Conservation (phyloP, 92 coral and sea anemone species). For the Isaurus tuberculatus region DNA sequence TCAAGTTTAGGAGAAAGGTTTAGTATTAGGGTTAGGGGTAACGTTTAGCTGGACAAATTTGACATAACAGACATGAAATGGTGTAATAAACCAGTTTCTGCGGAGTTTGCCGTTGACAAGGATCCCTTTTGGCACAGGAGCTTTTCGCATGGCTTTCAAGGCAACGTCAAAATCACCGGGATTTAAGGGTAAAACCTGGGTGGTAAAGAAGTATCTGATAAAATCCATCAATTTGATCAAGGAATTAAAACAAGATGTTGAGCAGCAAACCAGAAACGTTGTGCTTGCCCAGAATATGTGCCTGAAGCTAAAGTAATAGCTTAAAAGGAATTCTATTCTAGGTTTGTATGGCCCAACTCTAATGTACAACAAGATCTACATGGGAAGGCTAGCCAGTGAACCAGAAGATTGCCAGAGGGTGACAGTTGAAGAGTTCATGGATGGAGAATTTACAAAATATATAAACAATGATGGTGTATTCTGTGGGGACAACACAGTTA, state of each 20-base stretch:
- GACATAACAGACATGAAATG: conserved; percentile 21
- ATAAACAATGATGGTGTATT: conserved; percentile 26
- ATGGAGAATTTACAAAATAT: conserved; percentile 17
- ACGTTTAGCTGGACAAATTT: conserved; percentile 32
- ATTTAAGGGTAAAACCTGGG: conserved; percentile 36
- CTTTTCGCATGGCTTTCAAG: conserved; percentile 43
- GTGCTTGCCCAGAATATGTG: conserved; percentile 40
- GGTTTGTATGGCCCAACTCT: conserved; percentile 13
- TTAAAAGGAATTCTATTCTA: conserved; percentile 8
- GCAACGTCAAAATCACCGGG: conserved; percentile 18
- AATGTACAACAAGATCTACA: conserved; percentile 20
- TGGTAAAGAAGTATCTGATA: conserved; percentile 29
- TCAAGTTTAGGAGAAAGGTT: too few relatives aligned
- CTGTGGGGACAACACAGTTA: conserved; percentile 1
- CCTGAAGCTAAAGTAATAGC: conserved; percentile 34
- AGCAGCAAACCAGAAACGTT: conserved; percentile 38
- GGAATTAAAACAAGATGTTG: conserved; percentile 24
- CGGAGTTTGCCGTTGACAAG: conserved; percentile 39
- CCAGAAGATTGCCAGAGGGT: conserved; percentile 1
- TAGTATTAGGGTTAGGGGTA: too few relatives aligned
- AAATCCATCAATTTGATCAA: conserved; percentile 19
- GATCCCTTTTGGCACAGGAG: conserved; percentile 38
- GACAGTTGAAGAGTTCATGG: conserved; percentile 28
- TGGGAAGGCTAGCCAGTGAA: conserved; percentile 21
- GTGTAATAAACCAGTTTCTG: conserved; percentile 28